Percentiles rank a stretch among this genome's conserved stretches.
Conservation (phyloP, 2,113 vertebrate genomes). For the Ammodytes marinus region DNA sequence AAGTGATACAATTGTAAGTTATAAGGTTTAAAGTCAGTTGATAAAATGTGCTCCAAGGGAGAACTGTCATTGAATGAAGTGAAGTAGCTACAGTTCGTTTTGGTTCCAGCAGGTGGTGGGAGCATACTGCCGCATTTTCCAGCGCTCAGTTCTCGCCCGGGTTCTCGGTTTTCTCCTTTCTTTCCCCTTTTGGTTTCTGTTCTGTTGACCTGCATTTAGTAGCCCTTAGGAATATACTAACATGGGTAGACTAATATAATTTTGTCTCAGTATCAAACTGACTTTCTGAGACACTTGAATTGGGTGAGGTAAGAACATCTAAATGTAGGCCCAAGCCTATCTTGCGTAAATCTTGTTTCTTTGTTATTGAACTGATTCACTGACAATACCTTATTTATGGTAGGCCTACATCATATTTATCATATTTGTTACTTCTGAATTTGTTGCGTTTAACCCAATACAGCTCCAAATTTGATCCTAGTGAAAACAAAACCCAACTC, state of each 20-base stretch:
- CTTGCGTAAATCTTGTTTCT: no score
- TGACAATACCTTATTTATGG: no score
- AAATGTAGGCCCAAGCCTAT: no score
- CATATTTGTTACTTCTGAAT: no score
- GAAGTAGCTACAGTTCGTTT: slow-evolving; percentile 15
- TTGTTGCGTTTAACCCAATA: not conserved
- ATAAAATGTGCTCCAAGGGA: not conserved
- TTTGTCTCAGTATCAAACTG: no score
- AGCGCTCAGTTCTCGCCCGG: not conserved
- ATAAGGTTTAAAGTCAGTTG: not conserved
- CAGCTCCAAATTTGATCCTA: not conserved
- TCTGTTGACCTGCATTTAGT: not conserved
- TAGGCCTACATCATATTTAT: no score
- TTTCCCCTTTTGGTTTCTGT: not conserved
- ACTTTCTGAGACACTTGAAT: no score
- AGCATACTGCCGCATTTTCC: slow-evolving; percentile 11
- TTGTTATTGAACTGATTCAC: no score
- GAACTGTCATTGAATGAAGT: not conserved
- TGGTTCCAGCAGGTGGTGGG: slow-evolving; percentile 66
- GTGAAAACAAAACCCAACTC: not conserved
- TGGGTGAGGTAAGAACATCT: no score
- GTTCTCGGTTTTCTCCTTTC: not conserved
- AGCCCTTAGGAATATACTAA: not conserved
- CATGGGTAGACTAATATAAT: no score
- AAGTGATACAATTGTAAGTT: slow-evolving; percentile 12